Evolutionary conservation across 1,140 invertebrate species (phyloP).

Genomic region (Lethocerus indicus): DNA sequence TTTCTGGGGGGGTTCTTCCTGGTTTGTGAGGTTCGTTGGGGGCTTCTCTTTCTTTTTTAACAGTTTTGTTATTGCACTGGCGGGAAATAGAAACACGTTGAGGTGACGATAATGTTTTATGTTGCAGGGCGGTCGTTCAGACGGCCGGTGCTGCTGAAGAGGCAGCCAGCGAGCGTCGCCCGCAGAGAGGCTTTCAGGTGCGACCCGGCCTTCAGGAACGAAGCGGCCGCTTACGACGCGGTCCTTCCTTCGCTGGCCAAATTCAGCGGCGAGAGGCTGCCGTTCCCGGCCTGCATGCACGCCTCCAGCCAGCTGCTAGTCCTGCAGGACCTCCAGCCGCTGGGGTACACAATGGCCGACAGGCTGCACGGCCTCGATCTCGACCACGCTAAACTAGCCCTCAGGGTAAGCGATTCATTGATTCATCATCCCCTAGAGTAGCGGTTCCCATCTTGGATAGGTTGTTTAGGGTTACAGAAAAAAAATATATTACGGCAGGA

Average conservation of each 20-base stretch:
- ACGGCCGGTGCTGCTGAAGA: conserved; percentile 13
- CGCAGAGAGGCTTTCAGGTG: conserved; percentile 8
- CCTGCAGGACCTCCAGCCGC: conserved; percentile 30
- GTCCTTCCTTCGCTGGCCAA: conserved; percentile 12
- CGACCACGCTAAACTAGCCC: conserved; percentile 25
- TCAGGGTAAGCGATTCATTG: conserved; percentile 18
- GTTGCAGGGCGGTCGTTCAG: too few species aligned
- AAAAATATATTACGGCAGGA: too few species aligned
- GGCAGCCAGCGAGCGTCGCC: conserved; percentile 12
- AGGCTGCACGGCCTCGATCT: conserved; percentile 25
- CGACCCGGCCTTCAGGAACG: conserved; percentile 18
- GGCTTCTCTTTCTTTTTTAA: too few species aligned
- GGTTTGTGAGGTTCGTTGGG: too few species aligned
- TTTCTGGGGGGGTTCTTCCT: too few species aligned
- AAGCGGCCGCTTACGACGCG: conserved; percentile 13
- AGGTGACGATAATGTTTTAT: too few species aligned
- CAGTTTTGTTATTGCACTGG: too few species aligned
- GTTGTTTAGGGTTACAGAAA: too few species aligned
- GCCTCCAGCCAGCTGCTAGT: conserved; percentile 25
- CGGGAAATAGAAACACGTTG: too few species aligned
- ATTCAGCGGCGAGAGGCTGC: conserved; percentile 7
- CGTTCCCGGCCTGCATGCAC: conserved; percentile 15
- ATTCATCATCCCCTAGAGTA: too few species aligned
- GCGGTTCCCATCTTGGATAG: too few species aligned
- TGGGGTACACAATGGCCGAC: conserved; percentile 27